Conservation (phyloP, 2,888 invertebrate species). For the Drosophila mulleri region DNA sequence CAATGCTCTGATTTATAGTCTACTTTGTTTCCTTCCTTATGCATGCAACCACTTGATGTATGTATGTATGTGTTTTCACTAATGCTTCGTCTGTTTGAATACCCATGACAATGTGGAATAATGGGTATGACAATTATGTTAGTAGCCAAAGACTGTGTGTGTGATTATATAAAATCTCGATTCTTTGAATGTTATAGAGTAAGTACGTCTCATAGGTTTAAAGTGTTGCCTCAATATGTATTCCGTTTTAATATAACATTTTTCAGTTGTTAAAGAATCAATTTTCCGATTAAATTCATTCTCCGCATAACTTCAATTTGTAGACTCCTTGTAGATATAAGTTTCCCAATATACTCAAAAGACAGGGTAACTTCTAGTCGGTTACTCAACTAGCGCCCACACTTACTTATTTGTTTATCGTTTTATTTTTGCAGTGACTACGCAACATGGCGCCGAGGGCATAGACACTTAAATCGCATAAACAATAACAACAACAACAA, state of each 20-base stretch:
- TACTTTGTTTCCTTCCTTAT: conserved; percentile 19
- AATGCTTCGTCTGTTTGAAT: conserved; percentile 8
- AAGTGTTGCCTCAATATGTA: background rate
- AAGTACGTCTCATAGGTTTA: background rate
- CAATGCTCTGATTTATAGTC: conserved; percentile 65
- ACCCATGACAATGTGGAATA: background rate
- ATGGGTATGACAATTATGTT: background rate
- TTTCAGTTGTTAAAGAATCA: background rate
- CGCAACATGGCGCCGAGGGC: conserved; percentile 60
- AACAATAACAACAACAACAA: conserved; percentile 18
- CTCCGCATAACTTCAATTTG: background rate
- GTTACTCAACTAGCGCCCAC: background rate
- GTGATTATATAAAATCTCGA: background rate
- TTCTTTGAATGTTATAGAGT: background rate
- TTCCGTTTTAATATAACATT: background rate
- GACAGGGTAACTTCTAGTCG: background rate
- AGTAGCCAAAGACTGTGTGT: background rate
- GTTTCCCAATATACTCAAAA: background rate
- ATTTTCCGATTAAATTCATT: background rate
- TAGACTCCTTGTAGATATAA: too few relatives aligned
- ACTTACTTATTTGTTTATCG: conserved; percentile 47
- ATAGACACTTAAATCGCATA: conserved; percentile 49
- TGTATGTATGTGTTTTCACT: background rate
- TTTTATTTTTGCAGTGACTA: conserved; percentile 53
- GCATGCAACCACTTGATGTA: conserved; percentile 12